Conservation (phyloP, 35 echinoderm and acorn worm genomes). For the Amphiura filiformis region DNA sequence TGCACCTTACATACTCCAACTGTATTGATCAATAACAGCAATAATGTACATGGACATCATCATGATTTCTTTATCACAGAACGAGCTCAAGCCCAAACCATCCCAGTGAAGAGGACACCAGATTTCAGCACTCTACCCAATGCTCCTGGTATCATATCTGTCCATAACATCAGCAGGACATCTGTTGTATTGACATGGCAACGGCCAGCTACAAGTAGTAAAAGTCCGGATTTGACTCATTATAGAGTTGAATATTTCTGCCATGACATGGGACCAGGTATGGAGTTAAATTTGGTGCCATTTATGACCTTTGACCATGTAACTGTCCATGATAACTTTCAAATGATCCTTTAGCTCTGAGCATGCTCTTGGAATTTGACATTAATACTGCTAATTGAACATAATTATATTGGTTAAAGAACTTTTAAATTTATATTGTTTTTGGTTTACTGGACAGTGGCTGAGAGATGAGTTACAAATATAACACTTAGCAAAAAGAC, state of each 20-base stretch:
- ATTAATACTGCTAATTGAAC: neutral
- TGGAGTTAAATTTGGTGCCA: neutral
- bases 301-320: neutral
- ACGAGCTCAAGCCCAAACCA: neutral
- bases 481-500: no score
- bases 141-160: constrained; percentile 44
- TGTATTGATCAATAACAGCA: no score
- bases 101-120: neutral
- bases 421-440: neutral
- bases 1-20: no score
- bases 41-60: no score
- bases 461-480: no score
- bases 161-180: constrained; percentile 52
- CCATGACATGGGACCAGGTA: constrained; percentile 56
- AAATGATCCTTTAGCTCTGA: neutral
- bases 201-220: neutral
- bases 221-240: constrained; percentile 26
- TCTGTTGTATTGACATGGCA: constrained; percentile 59
- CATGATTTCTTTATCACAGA: neutral
- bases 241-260: constrained; percentile 74
- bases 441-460: no score
- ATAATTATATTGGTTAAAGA: neutral
- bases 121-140: constrained; percentile 33
- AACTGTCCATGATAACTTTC: neutral
- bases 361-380: neutral